phyloP scores from a whole-genome alignment of 2,888 invertebrate species.

The Muscina levida region DNA sequence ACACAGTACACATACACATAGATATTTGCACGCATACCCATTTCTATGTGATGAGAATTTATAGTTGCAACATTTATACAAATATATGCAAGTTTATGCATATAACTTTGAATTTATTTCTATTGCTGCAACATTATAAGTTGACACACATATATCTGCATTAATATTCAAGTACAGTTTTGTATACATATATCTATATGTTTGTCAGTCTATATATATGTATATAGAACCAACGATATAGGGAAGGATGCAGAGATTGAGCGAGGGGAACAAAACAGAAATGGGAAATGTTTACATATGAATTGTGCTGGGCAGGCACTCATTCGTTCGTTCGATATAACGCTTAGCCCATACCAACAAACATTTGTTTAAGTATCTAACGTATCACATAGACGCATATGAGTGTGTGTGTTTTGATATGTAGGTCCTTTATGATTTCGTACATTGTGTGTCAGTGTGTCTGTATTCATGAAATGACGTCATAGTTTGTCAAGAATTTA shows the following conservation, averaged over 20 bases:
- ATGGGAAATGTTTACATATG: constrained; percentile 11
- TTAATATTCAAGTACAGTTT: constrained; percentile 28
- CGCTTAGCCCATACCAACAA: too few species aligned
- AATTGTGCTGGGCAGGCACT: too few species aligned
- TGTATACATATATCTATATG: too few species aligned
- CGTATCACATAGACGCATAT: not conserved
- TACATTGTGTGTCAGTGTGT: constrained; percentile 1
- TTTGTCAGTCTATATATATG: constrained; percentile 18
- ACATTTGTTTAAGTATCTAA: not conserved
- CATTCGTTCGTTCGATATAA: too few species aligned
- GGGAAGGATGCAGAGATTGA: not conserved
- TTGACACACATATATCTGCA: constrained; percentile 38
- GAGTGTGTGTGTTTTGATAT: too few species aligned
- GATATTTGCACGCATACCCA: not conserved
- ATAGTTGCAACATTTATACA: not conserved
- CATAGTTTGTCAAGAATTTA: constrained; percentile 47
- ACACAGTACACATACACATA: not conserved
- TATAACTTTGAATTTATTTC: constrained; percentile 29
- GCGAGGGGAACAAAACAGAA: not conserved
- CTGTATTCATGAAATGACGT: constrained; percentile 34
- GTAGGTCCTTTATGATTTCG: too few species aligned
- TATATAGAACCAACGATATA: too few species aligned
- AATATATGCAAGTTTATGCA: constrained; percentile 5
- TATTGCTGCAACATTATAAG: constrained; percentile 22
- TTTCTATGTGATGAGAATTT: not conserved